Base-by-base conservation (phyloP, 2,797 vertebrate genomes). In the Esox lucius region DNA sequence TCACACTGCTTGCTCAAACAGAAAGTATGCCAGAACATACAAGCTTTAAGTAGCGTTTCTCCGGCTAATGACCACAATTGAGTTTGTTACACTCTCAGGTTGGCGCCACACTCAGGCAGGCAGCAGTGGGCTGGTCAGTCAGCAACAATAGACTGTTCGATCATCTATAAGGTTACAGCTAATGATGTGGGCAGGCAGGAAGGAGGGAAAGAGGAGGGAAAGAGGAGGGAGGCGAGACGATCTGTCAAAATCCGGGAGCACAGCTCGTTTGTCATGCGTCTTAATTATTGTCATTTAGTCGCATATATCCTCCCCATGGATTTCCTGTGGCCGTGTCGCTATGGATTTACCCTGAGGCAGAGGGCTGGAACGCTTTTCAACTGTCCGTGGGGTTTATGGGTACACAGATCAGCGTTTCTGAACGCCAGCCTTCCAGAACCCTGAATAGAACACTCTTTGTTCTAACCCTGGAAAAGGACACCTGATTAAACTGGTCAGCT, bases 241-340 rank as follows among this genome's bases (percentile, higher is more conserved):
- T 82, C 77, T 75, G 70, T 85, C 79, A 71, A 75, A 71, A 80
- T 71, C 73, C 46, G n/a, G 70, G 69, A 73, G 76, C 71, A 53
- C 49, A n/a, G 72, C 46, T 56, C 68, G 69, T 81, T 85, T 78
- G 64, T 85, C 79, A 79, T 82, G 79, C 39, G 68, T 87, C 85
- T 86, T 88, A 85, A 87, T 88, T 88, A 87, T 85, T 85, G 84
- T 86, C 85, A 78, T 87, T 82, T 81, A 83, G 77, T 74, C 72
- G 78, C 80, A 84, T 86, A 75, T 79, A 86, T 69, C 73, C 28
- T 22, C 39, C 46, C 73, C 78, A 82, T 84, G 77, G 85, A 88
- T 86, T 84, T 84, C 86, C 82, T 64, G 74, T 80, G 71, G 62
- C 46, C 66, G 71, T 80, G 85, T 84, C 83, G 80, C 49, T 39